Evolutionary conservation across 2,113 vertebrate species (phyloP).

Genomic region (Oxyura jamaicensis): DNA sequence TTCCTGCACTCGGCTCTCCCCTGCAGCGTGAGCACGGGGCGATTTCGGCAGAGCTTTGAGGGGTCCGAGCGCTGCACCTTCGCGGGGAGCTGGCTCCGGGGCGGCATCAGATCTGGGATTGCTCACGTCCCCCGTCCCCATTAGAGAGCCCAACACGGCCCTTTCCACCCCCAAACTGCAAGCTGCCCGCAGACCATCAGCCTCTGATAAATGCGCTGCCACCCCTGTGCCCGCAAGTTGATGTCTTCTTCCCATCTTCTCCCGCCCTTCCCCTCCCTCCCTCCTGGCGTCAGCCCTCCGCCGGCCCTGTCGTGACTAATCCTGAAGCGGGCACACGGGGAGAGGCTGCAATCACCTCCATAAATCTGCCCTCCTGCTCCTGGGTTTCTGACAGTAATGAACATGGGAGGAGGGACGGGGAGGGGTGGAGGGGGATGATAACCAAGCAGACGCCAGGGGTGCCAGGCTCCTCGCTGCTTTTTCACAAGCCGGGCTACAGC

Average conservation of each 20-base stretch:
- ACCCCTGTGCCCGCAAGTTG: background rate
- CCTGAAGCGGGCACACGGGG: rapidly evolving
- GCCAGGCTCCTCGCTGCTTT: background rate
- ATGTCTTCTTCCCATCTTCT: background rate
- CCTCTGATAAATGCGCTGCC: background rate
- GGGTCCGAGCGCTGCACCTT: background rate
- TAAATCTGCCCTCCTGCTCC: constrained; percentile 38
- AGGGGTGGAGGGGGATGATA: background rate
- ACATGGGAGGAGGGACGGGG: background rate
- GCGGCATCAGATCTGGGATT: background rate
- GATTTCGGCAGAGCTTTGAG: background rate
- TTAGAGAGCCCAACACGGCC: background rate
- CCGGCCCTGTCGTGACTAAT: background rate
- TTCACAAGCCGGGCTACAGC: background rate
- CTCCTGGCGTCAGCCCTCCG: rapidly evolving
- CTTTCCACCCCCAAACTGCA: background rate
- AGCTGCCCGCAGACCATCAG: background rate
- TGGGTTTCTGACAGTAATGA: constrained; percentile 37
- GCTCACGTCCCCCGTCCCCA: background rate
- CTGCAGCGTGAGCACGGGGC: background rate
- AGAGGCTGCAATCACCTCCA: background rate
- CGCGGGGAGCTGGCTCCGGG: background rate
- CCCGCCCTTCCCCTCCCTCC: background rate
- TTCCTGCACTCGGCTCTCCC: background rate
- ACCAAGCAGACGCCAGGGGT: background rate